These are phyloP conservation scores for Sylvicola cinctus DNA, from an alignment of 2,888 invertebrate species.

Conservation along the genomic window DNA sequence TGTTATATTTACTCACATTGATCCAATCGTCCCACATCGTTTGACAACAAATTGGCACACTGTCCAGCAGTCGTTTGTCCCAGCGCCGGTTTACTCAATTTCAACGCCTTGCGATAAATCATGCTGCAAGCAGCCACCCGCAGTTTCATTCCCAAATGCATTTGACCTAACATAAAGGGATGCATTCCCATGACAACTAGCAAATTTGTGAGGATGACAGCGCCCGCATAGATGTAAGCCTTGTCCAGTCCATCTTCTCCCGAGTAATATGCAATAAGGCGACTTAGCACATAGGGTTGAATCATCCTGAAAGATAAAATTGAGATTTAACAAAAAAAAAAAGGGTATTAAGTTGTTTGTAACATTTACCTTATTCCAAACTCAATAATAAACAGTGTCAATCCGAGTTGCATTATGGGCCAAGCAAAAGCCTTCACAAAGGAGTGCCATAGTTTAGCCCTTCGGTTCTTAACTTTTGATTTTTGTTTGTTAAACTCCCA, in stretches of 20 bases:
- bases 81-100: slow-evolving; percentile 48
- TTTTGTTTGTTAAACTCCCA: slow-evolving; percentile 36
- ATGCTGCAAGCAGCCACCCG: slow-evolving; percentile 46
- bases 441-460: slow-evolving; percentile 33
- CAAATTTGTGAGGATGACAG: slow-evolving; percentile 51
- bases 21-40: slow-evolving; percentile 58
- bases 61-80: slow-evolving; percentile 51
- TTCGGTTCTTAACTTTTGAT: slow-evolving; percentile 17
- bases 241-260: slow-evolving; percentile 21
- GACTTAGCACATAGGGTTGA: slow-evolving; percentile 41
- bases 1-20: slow-evolving; percentile 7
- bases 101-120: slow-evolving; percentile 43
- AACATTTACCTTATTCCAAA: slow-evolving; percentile 30
- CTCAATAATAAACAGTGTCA: slow-evolving; percentile 36
- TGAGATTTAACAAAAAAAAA: not conserved
- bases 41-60: slow-evolving; percentile 78
- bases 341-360: too few species aligned
- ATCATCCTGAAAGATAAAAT: slow-evolving; percentile 29
- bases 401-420: slow-evolving; percentile 33
- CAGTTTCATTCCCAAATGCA: slow-evolving; percentile 44
- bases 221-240: slow-evolving; percentile 56
- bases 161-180: slow-evolving; percentile 63
- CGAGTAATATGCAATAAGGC: slow-evolving; percentile 37
- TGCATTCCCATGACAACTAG: slow-evolving; percentile 64
- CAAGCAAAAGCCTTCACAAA: slow-evolving; percentile 38